Percentiles rank a stretch among this genome's conserved stretches.
Evolutionary conservation across 2,113 vertebrate genomes (phyloP).

Genomic region (Gnathochromis pfefferi): DNA sequence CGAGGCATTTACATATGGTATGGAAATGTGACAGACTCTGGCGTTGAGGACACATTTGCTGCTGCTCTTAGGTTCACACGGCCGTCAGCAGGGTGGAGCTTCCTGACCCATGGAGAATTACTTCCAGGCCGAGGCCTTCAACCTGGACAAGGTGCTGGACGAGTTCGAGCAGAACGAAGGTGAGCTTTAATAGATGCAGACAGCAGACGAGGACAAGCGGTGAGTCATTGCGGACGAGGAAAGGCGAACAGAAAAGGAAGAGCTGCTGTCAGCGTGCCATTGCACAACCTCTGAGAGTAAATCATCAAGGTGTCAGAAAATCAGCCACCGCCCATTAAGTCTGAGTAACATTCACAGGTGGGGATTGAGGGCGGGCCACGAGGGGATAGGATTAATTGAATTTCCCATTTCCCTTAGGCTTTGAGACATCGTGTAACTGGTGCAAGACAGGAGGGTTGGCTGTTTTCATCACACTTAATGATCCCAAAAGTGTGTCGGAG

Average conservation of each 20-base stretch:
- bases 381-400: conserved; percentile 50
- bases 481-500: not conserved
- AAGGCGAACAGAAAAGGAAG: not conserved
- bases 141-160: conserved; percentile 99
- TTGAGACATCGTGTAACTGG: conserved; percentile 39
- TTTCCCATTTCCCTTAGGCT: conserved; percentile 34
- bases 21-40: not conserved
- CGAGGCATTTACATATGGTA: not conserved
- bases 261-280: not conserved
- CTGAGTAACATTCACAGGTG: conserved; percentile 6
- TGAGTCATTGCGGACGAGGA: not conserved
- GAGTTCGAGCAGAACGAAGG: conserved; percentile 99
- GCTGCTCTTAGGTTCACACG: conserved; percentile 73
- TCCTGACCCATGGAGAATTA: conserved; percentile 99
- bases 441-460: not conserved
- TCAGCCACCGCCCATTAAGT: not conserved
- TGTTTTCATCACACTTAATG: not conserved
- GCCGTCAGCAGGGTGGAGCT: conserved; percentile 76
- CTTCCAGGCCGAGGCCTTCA: conserved; percentile 98
- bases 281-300: not conserved
- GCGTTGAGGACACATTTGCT: not conserved
- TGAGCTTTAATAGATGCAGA: conserved; percentile 43
- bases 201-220: not conserved
- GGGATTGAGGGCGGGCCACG: conserved; percentile 13
- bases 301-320: not conserved